phyloP scores from a whole-genome alignment of 2,113 vertebrate genomes.

The Irena cyanogastra region DNA sequence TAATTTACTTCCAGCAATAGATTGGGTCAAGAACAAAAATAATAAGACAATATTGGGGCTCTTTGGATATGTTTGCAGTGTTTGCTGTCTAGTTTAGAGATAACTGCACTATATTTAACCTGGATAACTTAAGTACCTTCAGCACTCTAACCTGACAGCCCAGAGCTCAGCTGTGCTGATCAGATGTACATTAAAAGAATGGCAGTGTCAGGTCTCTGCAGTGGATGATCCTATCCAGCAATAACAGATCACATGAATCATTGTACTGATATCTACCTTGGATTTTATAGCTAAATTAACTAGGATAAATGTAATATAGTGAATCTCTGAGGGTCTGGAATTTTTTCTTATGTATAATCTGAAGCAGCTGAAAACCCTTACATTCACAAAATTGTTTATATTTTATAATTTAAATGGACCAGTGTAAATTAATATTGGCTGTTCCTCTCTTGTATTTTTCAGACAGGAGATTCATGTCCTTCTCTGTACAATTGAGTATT shows the following conservation, averaged over 20 bases:
- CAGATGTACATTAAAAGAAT: neutral
- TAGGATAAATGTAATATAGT: neutral
- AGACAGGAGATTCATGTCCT: neutral
- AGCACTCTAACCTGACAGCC: constrained; percentile 3
- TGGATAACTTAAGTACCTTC: neutral
- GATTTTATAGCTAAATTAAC: neutral
- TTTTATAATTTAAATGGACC: neutral
- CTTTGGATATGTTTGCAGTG: neutral
- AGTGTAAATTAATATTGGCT: neutral
- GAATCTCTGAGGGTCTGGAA: neutral
- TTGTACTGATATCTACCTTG: neutral
- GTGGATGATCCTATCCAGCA: neutral
- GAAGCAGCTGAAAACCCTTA: neutral
- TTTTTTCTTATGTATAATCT: neutral
- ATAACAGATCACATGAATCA: neutral
- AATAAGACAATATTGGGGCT: neutral
- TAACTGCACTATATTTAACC: constrained; percentile 9
- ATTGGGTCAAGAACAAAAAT: neutral
- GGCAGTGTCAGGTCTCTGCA: neutral
- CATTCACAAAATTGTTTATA: neutral
- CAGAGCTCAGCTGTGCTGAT: constrained; percentile 8
- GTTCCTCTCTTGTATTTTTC: neutral
- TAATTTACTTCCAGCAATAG: neutral
- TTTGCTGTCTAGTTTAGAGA: neutral
- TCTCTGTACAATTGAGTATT: neutral